These are phyloP conservation scores for Drosophila nigricruria DNA, from an alignment of 2,888 invertebrate genomes.

Conservation along the genomic window DNA sequence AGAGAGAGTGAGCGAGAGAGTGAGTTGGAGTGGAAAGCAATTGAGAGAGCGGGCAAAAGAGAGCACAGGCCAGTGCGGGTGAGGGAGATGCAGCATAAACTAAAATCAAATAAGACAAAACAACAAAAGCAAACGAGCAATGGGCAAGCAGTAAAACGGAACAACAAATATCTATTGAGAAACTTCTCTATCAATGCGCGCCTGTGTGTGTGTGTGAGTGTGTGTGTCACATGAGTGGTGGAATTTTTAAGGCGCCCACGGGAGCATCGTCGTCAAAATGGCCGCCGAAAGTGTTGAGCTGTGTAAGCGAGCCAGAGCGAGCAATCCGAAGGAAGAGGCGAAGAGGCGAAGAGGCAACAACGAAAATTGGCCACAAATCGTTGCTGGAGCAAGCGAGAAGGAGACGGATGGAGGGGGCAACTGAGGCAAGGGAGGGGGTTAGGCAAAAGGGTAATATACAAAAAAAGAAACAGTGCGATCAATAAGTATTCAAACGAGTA, in stretches of 20 bases:
- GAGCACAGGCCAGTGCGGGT: conserved; percentile 6
- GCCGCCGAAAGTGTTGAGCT: conserved; percentile 78
- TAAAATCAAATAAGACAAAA: conserved; percentile 45
- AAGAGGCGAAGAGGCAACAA: conserved; percentile 3
- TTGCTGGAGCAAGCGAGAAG: conserved; percentile 10
- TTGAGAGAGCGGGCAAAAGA: conserved; percentile 6
- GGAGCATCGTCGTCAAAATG: conserved; percentile 73
- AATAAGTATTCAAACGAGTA: conserved; percentile 46
- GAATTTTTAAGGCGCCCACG: conserved; percentile 64
- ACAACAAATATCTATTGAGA: conserved; percentile 57
- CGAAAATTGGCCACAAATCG: conserved; percentile 35
- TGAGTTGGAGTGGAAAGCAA: conserved; percentile 1
- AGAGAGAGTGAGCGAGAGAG: conserved; percentile 5
- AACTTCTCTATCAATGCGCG: conserved; percentile 30
- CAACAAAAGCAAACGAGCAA: conserved; percentile 22
- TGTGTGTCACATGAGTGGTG: conserved; percentile 65
- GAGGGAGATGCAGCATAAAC: conserved; percentile 37
- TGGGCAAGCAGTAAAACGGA: conserved; percentile 39
- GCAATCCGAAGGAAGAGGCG: background rate
- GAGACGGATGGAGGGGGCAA: background rate
- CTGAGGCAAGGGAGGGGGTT: conserved; percentile 3
- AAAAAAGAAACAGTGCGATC: conserved; percentile 48
- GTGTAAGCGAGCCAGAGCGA: conserved; percentile 38
- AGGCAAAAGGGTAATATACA: conserved; percentile 8
- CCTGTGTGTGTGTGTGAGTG: conserved; percentile 19